These are phyloP conservation scores for Ariopsis seemanni DNA, from an alignment of 2,113 vertebrate genomes.

Conservation along the genomic window DNA sequence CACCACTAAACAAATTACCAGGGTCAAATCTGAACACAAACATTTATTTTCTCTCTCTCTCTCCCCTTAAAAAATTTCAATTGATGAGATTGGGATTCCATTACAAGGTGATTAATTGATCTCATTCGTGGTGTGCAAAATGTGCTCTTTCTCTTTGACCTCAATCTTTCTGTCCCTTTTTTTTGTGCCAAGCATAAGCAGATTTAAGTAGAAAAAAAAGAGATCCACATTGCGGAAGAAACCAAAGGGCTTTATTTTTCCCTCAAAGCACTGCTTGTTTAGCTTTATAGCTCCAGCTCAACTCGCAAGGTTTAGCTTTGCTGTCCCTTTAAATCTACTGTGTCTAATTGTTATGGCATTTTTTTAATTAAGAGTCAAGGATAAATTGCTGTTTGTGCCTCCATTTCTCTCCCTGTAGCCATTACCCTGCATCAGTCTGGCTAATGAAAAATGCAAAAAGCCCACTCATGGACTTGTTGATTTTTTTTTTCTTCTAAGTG, in stretches of 20 bases:
- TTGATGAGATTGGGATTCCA: slow-evolving; percentile 68
- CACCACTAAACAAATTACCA: slow-evolving; percentile 43
- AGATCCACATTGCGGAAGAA: slow-evolving; percentile 67
- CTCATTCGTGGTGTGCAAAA: slow-evolving; percentile 67
- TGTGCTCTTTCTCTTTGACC: slow-evolving; percentile 67
- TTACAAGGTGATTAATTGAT: slow-evolving; percentile 76
- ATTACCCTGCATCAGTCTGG: slow-evolving; percentile 76
- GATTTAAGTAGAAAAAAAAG: slow-evolving; percentile 64
- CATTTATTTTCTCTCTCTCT: slow-evolving; percentile 57
- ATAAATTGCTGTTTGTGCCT: slow-evolving; percentile 78
- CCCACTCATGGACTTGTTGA: slow-evolving; percentile 72
- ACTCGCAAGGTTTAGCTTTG: slow-evolving; percentile 67
- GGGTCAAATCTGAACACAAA: slow-evolving; percentile 58
- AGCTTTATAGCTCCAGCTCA: slow-evolving; percentile 70
- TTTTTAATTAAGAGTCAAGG: slow-evolving; percentile 83
- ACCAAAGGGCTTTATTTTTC: slow-evolving; percentile 72
- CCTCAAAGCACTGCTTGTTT: slow-evolving; percentile 66
- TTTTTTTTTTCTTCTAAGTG: slow-evolving; percentile 67
- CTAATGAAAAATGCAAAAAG: slow-evolving; percentile 75
- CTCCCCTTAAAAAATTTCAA: slow-evolving; percentile 62
- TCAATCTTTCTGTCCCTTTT: slow-evolving; percentile 68
- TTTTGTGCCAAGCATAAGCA: slow-evolving; percentile 67
- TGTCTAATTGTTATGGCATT: slow-evolving; percentile 81
- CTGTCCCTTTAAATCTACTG: slow-evolving; percentile 71
- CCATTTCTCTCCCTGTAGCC: slow-evolving; percentile 57